phyloP scores from a whole-genome alignment of 2,888 invertebrate genomes.

The Allacma fusca region DNA sequence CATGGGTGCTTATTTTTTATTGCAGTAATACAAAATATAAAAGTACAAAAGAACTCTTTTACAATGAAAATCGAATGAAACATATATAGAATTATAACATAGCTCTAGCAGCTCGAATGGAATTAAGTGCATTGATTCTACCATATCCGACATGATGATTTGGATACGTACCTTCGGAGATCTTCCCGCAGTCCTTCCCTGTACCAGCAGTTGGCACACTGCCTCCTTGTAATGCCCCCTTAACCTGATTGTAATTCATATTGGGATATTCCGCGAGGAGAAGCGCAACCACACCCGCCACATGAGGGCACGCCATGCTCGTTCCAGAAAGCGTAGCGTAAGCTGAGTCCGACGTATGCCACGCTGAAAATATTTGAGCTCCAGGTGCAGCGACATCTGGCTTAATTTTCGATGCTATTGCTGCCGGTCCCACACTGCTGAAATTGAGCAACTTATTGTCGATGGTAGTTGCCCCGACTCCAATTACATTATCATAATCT shows the following conservation, averaged over 20 bases:
- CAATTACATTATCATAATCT: constrained; percentile 1
- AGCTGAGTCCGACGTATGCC: constrained; percentile 29
- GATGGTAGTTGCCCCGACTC: constrained; percentile 9
- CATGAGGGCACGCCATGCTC: constrained; percentile 44
- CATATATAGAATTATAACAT: too few relatives aligned
- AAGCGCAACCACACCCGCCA: constrained; percentile 40
- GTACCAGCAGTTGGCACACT: not conserved
- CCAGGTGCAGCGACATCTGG: constrained; percentile 35
- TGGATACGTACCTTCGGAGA: constrained; percentile 32
- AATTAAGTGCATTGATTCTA: constrained; percentile 46
- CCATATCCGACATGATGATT: constrained; percentile 50
- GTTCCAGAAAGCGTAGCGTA: constrained; percentile 43
- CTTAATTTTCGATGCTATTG: not conserved
- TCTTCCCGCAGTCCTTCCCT: constrained; percentile 40
- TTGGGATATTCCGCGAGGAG: constrained; percentile 40
- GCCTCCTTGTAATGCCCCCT: constrained; percentile 18
- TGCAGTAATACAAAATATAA: too few relatives aligned
- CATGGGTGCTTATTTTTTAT: too few relatives aligned
- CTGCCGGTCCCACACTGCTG: constrained; percentile 1
- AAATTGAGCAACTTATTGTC: not conserved
- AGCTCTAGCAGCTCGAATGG: not conserved
- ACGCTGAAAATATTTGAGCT: constrained; percentile 38
- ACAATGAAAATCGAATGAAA: too few relatives aligned
- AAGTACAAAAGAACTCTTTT: too few relatives aligned
- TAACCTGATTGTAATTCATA: constrained; percentile 42